phyloP scores from a whole-genome alignment of 1,140 invertebrate species.

The Adelges cooleyi region DNA sequence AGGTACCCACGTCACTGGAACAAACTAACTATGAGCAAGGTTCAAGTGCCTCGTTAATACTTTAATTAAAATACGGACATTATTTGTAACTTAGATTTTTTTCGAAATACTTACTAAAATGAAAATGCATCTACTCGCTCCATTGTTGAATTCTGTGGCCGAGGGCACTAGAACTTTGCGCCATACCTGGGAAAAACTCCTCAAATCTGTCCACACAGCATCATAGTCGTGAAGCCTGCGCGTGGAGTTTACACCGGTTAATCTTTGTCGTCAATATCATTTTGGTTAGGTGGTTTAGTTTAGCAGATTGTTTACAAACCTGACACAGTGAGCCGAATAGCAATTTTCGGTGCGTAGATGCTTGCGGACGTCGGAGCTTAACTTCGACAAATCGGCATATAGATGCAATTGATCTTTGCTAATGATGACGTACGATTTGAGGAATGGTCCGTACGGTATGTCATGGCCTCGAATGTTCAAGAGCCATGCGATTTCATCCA shows the following conservation, averaged over 20 bases:
- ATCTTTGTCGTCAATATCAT: too few species aligned
- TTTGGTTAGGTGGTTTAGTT: too few species aligned
- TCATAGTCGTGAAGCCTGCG: conserved; percentile 50
- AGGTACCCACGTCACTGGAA: too few species aligned
- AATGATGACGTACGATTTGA: conserved; percentile 65
- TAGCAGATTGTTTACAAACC: conserved; percentile 44
- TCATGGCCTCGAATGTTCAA: conserved; percentile 90
- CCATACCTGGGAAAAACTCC: conserved; percentile 52
- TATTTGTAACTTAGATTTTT: too few species aligned
- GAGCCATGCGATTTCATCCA: conserved; percentile 90
- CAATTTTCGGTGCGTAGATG: conserved; percentile 51
- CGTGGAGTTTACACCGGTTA: too few species aligned
- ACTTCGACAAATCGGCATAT: conserved; percentile 49
- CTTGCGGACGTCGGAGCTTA: conserved; percentile 42
- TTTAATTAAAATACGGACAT: too few species aligned
- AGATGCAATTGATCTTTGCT: conserved; percentile 49
- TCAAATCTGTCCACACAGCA: conserved; percentile 55
- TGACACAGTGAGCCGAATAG: conserved; percentile 50
- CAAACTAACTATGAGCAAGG: too few species aligned
- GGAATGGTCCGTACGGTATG: conserved; percentile 74
- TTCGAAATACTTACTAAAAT: conserved; percentile 47
- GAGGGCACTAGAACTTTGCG: conserved; percentile 57
- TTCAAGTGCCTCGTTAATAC: too few species aligned
- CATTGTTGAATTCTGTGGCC: conserved; percentile 54
- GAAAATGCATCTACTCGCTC: conserved; percentile 65